These are phyloP conservation scores for Caenorhabditis inopinata DNA, from an alignment of 1,140 invertebrate species.

Conservation along the genomic window DNA sequence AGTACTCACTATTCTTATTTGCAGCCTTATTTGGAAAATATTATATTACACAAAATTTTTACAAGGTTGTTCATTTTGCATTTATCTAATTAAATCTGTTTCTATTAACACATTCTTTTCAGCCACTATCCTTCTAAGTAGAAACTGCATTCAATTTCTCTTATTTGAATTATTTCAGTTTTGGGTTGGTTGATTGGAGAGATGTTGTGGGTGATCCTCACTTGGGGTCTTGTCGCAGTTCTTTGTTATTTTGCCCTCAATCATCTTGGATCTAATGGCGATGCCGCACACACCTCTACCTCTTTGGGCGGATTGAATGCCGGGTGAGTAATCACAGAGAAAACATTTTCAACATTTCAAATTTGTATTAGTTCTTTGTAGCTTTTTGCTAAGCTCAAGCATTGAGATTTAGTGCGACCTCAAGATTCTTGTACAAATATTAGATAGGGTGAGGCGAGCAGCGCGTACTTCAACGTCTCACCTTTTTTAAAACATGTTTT, in stretches of 20 bases:
- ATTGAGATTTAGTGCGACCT: constrained; percentile 4
- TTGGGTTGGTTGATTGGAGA: constrained; percentile 29
- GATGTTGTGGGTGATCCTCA: constrained; percentile 50
- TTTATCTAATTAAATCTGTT: too few species aligned
- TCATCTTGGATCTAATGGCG: constrained; percentile 35
- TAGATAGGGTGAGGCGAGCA: neutral
- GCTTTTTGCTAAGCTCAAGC: neutral
- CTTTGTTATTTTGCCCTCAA: constrained; percentile 52
- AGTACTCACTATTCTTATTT: neutral
- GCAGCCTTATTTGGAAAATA: neutral
- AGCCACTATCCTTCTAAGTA: too few species aligned
- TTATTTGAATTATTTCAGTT: neutral
- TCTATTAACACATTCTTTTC: too few species aligned
- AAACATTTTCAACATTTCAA: neutral
- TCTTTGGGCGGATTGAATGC: neutral
- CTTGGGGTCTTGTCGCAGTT: constrained; percentile 47
- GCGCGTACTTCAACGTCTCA: constrained; percentile 32
- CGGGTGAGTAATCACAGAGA: neutral
- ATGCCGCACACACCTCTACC: neutral
- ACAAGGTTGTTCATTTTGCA: neutral
- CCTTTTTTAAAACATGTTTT: constrained; percentile 23
- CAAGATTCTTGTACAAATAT: constrained; percentile 33
- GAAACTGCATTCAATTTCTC: too few species aligned
- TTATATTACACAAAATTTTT: neutral
- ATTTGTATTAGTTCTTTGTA: neutral